A percentile compares a stretch with the other conserved stretches of the same genome.
phyloP scores from a whole-genome alignment of 2,113 vertebrate species.

The Solenodon paradoxus region DNA sequence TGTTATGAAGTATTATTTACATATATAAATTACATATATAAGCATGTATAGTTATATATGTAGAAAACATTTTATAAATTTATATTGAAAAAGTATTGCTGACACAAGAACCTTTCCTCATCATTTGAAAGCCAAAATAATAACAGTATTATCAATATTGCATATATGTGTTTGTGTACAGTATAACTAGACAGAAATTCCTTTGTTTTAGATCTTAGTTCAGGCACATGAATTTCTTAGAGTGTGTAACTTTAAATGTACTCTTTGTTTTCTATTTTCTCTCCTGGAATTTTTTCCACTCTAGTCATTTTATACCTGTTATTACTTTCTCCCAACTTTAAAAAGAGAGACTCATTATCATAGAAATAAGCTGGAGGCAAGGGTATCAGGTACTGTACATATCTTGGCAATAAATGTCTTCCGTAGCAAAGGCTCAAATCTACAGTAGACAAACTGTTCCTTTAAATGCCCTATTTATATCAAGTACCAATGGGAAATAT shows the following conservation, averaged over 20 bases:
- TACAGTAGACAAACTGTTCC: conserved; percentile 69
- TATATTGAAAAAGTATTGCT: background rate
- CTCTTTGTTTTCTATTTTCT: background rate
- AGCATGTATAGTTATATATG: background rate
- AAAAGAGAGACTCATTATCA: background rate
- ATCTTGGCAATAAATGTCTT: conserved; percentile 64
- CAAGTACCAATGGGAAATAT: conserved; percentile 74
- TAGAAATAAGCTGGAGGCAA: background rate
- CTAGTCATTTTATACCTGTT: background rate
- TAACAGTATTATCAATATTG: no score
- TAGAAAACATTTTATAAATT: background rate
- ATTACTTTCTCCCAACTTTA: background rate
- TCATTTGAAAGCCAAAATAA: background rate
- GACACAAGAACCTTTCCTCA: background rate
- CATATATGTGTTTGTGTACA: no score
- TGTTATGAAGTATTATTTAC: no score
- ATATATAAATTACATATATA: no score
- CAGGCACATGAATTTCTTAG: background rate
- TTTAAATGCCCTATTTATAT: conserved; percentile 83
- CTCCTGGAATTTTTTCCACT: background rate
- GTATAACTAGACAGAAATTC: background rate
- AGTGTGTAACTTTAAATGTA: background rate
- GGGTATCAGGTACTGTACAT: conserved; percentile 59
- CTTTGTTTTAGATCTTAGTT: background rate
- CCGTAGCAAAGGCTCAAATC: conserved; percentile 67